Conservation (phyloP, 2,797 vertebrate species). For the Masticophis lateralis region DNA sequence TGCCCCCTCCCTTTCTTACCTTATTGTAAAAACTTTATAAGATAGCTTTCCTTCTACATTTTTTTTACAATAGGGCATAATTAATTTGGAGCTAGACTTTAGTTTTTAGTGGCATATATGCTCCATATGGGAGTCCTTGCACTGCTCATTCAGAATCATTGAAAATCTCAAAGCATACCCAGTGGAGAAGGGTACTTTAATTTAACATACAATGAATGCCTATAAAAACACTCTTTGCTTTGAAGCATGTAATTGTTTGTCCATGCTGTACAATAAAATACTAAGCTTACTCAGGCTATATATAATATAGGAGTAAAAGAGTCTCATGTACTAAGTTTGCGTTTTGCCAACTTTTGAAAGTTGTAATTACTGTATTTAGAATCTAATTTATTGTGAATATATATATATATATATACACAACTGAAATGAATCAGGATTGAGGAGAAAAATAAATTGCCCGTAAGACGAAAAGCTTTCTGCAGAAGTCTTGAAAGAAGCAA, state of each 20-base stretch:
- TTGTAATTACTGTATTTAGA: not conserved
- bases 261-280: slow-evolving; percentile 4
- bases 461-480: not conserved
- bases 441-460: not conserved
- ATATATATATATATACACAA: not conserved
- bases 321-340: not conserved
- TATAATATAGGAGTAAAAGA: not conserved
- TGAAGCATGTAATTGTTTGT: not conserved
- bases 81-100: not conserved
- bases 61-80: slow-evolving; percentile 13
- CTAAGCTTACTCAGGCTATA: not conserved
- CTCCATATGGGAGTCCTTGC: not conserved
- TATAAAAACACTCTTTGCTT: not conserved
- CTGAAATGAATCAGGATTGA: not conserved
- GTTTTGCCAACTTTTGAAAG: not conserved
- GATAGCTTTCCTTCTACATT: slow-evolving; percentile 1
- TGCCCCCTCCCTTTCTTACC: not conserved
- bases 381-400: not conserved
- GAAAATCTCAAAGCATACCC: not conserved
- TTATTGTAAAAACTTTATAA: slow-evolving; percentile 13
- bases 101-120: not conserved
- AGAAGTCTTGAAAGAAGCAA: not conserved
- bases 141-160: not conserved
- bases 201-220: not conserved
- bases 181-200: not conserved